These are phyloP conservation scores for Neoascia interrupta DNA, from an alignment of 2,888 invertebrate genomes.

Conservation along the genomic window DNA sequence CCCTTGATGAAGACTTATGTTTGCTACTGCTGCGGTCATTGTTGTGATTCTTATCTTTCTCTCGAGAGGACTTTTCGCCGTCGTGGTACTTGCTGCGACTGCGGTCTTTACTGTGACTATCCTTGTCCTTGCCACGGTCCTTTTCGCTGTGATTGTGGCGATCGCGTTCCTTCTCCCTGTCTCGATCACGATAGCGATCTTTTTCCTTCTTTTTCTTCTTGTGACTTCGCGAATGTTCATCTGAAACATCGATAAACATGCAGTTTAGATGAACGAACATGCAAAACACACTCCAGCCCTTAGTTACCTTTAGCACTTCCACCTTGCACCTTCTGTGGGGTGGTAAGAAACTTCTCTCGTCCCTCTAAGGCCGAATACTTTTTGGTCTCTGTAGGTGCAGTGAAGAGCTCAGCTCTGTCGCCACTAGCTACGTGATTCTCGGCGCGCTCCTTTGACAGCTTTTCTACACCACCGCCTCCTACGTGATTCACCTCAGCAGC, in stretches of 20 bases:
- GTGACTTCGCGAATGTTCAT: constrained; percentile 74
- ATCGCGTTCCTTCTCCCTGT: constrained; percentile 57
- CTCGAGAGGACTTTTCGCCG: constrained; percentile 32
- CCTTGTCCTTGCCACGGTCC: constrained; percentile 55
- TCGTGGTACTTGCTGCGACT: constrained; percentile 49
- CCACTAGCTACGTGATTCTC: constrained; percentile 39
- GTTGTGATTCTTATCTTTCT: constrained; percentile 71
- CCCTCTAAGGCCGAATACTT: constrained; percentile 49
- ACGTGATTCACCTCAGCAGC: constrained; percentile 69
- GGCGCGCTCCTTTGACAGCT: constrained; percentile 67
- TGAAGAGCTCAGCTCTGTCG: constrained; percentile 53
- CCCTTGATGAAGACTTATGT: constrained; percentile 67
- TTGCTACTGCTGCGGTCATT: constrained; percentile 57
- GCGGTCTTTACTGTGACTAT: constrained; percentile 27
- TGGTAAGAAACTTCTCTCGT: constrained; percentile 37
- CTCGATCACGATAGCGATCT: constrained; percentile 73
- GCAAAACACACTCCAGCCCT: too few relatives aligned
- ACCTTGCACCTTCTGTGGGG: constrained; percentile 36
- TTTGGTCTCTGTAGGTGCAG: constrained; percentile 45
- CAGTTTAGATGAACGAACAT: neutral
- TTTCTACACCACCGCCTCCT: constrained; percentile 60
- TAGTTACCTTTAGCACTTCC: constrained; percentile 54
- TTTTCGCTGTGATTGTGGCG: constrained; percentile 46
- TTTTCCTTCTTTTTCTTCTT: constrained; percentile 79
- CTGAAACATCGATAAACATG: constrained; percentile 24